Conservation (phyloP, 1,140 invertebrate species). For the Drosophila kikkawai region DNA sequence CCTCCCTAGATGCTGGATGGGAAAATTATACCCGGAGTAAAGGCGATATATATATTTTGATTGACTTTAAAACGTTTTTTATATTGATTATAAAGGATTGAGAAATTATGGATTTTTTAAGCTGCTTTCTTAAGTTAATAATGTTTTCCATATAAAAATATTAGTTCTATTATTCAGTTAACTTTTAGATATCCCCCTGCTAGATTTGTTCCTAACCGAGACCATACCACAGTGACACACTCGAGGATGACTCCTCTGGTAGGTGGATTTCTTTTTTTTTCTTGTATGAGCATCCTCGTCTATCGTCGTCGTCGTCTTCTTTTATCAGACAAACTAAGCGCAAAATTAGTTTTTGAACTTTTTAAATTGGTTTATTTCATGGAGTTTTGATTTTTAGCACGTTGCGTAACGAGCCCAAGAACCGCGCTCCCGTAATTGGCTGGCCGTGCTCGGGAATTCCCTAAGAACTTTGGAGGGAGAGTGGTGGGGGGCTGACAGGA, state of each 20-base stretch:
- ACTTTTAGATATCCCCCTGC: background rate
- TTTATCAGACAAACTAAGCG: slow-evolving; percentile 84
- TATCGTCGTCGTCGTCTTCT: slow-evolving; percentile 62
- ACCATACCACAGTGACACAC: slow-evolving; percentile 19
- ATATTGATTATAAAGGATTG: too few relatives aligned
- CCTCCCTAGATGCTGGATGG: background rate
- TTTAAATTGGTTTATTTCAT: slow-evolving; percentile 85
- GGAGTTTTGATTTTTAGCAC: slow-evolving; percentile 84
- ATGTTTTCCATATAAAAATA: background rate
- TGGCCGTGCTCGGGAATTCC: slow-evolving; percentile 54
- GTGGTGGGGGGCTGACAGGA: slow-evolving; percentile 8
- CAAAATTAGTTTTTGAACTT: slow-evolving; percentile 85
- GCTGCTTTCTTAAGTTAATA: too few relatives aligned
- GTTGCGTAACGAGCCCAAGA: slow-evolving; percentile 79
- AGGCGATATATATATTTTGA: too few relatives aligned
- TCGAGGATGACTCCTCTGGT: slow-evolving; percentile 44
- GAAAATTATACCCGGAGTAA: background rate
- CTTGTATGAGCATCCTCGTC: slow-evolving; percentile 26
- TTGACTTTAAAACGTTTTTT: too few relatives aligned
- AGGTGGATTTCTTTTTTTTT: slow-evolving; percentile 42
- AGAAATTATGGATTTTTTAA: too few relatives aligned
- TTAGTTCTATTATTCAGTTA: background rate
- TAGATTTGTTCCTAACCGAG: background rate
- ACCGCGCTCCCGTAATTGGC: slow-evolving; percentile 74
- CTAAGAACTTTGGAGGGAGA: slow-evolving; percentile 16